phyloP scores from a whole-genome alignment of 2,797 vertebrate species.

The Momotus momota region DNA sequence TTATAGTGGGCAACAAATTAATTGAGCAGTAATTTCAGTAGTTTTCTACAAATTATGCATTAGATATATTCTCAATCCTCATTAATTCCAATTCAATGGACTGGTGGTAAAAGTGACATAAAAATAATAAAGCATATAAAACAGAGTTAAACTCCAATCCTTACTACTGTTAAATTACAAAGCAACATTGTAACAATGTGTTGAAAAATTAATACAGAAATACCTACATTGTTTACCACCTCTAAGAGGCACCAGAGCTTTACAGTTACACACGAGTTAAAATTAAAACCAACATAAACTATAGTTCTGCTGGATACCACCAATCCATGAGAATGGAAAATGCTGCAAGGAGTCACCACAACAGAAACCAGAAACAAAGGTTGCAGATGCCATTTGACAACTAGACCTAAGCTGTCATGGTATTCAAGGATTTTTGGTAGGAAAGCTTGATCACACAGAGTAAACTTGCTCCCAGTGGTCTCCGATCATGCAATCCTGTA shows the following conservation, averaged over 20 bases:
- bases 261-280: neutral
- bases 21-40: slow-evolving; percentile 5
- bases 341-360: neutral
- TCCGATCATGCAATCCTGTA: neutral
- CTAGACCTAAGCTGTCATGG: neutral
- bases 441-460: neutral
- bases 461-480: neutral
- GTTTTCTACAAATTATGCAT: neutral
- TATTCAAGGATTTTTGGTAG: neutral
- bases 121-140: slow-evolving; percentile 47
- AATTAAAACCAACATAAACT: neutral
- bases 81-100: slow-evolving; percentile 46
- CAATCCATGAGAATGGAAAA: neutral
- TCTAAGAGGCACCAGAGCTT: neutral
- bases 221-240: neutral
- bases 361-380: neutral
- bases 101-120: slow-evolving; percentile 17
- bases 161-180: slow-evolving; percentile 8
- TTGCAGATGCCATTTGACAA: neutral
- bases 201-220: slow-evolving; percentile 5
- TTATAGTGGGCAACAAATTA: slow-evolving; percentile 1
- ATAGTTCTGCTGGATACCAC: neutral
- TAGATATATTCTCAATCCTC: slow-evolving; percentile 25
- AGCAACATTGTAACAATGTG: neutral
- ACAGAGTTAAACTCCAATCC: neutral